Conservation (phyloP, 2,888 invertebrate genomes). For the Coleophora flavipennella region DNA sequence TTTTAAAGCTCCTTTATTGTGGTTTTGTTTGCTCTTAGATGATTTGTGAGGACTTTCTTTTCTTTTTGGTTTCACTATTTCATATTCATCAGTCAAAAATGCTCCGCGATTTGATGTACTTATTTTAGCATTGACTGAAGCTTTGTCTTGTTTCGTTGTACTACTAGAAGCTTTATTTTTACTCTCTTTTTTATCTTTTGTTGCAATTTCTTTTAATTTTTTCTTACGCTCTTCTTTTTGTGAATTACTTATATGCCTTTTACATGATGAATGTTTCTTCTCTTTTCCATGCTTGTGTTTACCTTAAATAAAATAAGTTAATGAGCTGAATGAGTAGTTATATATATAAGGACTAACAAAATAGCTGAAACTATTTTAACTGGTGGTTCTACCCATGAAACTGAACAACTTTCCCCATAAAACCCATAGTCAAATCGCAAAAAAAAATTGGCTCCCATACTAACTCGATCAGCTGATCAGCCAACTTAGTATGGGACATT, state of each 20-base stretch:
- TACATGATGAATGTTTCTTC: conserved; percentile 28
- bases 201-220: conserved; percentile 65
- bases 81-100: conserved; percentile 54
- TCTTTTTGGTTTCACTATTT: conserved; percentile 33
- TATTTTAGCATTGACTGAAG: conserved; percentile 51
- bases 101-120: conserved; percentile 69
- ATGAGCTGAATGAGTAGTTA: no score
- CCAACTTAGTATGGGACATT: no score
- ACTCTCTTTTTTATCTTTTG: conserved; percentile 33
- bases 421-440: no score
- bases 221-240: conserved; percentile 62
- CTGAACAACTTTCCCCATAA: no score
- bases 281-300: conserved; percentile 28
- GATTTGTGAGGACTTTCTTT: conserved; percentile 22
- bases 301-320: conserved; percentile 21
- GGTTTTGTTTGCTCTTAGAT: conserved; percentile 15
- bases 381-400: no score
- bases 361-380: no score
- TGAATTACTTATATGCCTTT: conserved; percentile 31
- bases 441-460: no score
- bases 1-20: conserved; percentile 4
- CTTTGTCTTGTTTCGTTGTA: conserved; percentile 23
- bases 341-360: no score
- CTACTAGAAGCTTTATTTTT: conserved; percentile 21
- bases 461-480: no score